Conservation (phyloP, 92 coral and sea anemone genomes). For the Bergia puertoricense region DNA sequence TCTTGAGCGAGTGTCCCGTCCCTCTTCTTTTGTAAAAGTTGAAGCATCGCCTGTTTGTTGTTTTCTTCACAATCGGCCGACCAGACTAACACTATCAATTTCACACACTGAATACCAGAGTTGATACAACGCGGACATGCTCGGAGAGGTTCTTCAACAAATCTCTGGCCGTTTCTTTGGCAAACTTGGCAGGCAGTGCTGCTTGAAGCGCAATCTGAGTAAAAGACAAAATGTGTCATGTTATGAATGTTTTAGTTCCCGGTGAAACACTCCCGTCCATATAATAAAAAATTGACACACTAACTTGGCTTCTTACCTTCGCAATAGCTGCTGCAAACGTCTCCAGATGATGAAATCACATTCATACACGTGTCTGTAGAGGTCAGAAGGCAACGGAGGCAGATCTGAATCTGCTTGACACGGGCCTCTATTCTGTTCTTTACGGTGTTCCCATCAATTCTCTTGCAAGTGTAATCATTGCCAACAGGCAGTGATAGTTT, state of each 20-base stretch:
- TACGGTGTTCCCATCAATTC: constrained; percentile 30
- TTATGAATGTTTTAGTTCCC: not conserved
- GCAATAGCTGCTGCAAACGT: constrained; percentile 33
- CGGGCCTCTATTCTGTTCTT: constrained; percentile 27
- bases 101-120: constrained; percentile 49
- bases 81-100: constrained; percentile 44
- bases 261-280: not conserved
- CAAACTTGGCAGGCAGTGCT: constrained; percentile 23
- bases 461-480: constrained; percentile 37
- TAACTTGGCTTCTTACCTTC: constrained; percentile 44
- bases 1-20: constrained; percentile 24
- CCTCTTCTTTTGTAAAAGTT: constrained; percentile 18
- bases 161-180: constrained; percentile 41
- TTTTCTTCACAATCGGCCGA: constrained; percentile 48
- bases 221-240: constrained; percentile 24
- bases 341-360: constrained; percentile 43
- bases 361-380: constrained; percentile 37
- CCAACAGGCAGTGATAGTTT: constrained; percentile 54
- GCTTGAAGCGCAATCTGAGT: constrained; percentile 35
- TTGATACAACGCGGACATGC: constrained; percentile 44
- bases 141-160: constrained; percentile 48
- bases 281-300: not conserved
- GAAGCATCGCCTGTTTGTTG: constrained; percentile 48
- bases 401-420: constrained; percentile 52
- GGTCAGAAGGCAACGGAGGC: constrained; percentile 35